Evolutionary conservation across 2,797 vertebrate genomes (phyloP).

Genomic region (Sebastes taczanowskii): DNA sequence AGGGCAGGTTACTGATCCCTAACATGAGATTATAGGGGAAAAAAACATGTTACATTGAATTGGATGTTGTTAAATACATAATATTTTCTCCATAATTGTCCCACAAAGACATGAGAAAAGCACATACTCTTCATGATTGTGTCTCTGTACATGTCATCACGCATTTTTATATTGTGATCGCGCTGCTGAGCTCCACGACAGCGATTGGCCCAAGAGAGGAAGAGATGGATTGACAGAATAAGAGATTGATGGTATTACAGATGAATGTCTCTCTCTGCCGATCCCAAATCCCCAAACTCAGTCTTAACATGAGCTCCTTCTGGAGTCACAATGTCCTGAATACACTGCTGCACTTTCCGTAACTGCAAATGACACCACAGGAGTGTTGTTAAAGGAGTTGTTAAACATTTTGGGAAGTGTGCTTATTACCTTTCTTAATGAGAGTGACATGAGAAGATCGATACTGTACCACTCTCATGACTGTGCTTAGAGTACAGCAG

Average conservation of each 20-base stretch:
- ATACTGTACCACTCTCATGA: neutral
- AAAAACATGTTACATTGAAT: neutral
- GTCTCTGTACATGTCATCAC: too few species aligned
- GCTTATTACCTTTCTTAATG: neutral
- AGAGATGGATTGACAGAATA: constrained; percentile 12
- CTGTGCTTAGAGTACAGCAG: neutral
- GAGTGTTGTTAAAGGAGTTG: neutral
- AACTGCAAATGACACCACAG: neutral
- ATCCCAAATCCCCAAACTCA: constrained; percentile 10
- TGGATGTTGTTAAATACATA: neutral
- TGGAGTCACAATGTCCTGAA: neutral
- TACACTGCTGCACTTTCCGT: neutral
- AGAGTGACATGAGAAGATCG: neutral
- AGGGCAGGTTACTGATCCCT: constrained; percentile 30
- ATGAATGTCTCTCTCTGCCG: constrained; percentile 14
- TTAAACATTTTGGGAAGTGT: neutral
- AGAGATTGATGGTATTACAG: constrained; percentile 34
- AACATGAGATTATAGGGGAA: constrained; percentile 25
- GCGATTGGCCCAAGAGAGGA: constrained; percentile 1
- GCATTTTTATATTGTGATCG: constrained; percentile 13
- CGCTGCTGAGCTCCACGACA: neutral
- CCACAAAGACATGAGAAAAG: neutral
- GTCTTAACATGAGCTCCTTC: neutral
- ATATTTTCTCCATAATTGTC: neutral
- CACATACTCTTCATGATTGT: too few species aligned